A percentile compares a stretch with the other conserved stretches of the same genome.
These are phyloP conservation scores for Synergus laeviventris DNA, from an alignment of 2,888 invertebrate species.

Conservation along the genomic window DNA sequence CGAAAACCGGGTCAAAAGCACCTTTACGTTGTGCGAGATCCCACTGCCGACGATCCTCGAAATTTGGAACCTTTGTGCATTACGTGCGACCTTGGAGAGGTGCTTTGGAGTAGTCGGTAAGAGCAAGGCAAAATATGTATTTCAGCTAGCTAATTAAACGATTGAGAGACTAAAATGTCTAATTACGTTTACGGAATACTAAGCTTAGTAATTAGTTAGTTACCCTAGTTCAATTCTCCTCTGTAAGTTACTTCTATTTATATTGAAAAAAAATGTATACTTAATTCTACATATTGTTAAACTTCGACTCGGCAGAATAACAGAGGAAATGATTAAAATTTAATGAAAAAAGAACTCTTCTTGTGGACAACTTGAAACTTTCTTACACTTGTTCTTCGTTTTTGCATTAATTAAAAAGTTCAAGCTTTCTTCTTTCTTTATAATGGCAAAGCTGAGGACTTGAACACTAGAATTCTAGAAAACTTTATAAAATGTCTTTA, in stretches of 20 bases:
- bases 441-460: conserved; percentile 14
- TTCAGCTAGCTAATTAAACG: neutral
- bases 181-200: neutral
- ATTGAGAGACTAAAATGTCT: neutral
- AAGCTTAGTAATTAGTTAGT: neutral
- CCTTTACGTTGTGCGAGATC: conserved; percentile 90
- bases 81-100: conserved; percentile 88
- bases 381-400: conserved; percentile 4
- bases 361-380: neutral
- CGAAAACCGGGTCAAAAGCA: conserved; percentile 91
- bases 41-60: conserved; percentile 82
- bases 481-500: conserved; percentile 24
- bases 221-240: neutral
- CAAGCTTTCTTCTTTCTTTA: conserved; percentile 20
- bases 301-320: conserved; percentile 12
- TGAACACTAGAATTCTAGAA: conserved; percentile 3
- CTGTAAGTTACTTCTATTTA: neutral
- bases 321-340: conserved; percentile 22
- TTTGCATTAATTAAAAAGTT: conserved; percentile 34
- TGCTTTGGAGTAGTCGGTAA: conserved; percentile 87
- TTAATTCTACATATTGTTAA: neutral
- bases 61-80: conserved; percentile 88
- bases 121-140: neutral
- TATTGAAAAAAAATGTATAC: neutral
- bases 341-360: neutral